phyloP scores from a whole-genome alignment of 2,797 vertebrate species.

The Enteromius afrohamiltoni region DNA sequence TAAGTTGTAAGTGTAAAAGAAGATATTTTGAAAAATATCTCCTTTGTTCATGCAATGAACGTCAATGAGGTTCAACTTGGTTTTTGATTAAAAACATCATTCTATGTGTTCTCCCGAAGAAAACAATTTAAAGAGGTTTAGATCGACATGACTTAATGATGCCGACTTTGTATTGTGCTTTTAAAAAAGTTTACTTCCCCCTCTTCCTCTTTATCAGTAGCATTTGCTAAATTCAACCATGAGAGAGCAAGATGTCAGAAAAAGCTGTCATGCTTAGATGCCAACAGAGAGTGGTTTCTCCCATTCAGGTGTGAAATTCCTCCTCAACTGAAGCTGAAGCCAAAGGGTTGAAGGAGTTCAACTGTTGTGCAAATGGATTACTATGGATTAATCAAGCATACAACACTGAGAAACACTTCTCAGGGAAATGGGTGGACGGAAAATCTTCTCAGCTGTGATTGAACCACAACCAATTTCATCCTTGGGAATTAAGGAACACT shows the following conservation, averaged over 20 bases:
- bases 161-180: not conserved
- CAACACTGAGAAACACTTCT: conserved; percentile 34
- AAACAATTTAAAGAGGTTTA: not conserved
- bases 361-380: conserved; percentile 29
- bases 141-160: not conserved
- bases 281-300: conserved; percentile 28
- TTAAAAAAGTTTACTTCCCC: not conserved
- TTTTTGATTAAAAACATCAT: no score
- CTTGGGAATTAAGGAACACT: conserved; percentile 19
- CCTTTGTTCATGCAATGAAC: not conserved
- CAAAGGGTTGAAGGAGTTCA: conserved; percentile 28
- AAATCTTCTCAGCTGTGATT: conserved; percentile 26
- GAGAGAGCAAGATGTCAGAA: conserved; percentile 22
- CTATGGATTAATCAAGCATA: conserved; percentile 30
- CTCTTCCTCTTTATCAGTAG: not conserved
- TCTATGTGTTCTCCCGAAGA: not conserved
- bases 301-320: conserved; percentile 35
- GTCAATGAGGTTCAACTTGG: not conserved
- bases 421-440: not conserved
- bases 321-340: conserved; percentile 20
- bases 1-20: not conserved
- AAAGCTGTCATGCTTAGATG: conserved; percentile 17
- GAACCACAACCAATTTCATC: conserved; percentile 30
- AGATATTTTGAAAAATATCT: not conserved
- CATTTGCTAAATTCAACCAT: conserved; percentile 7